Base-by-base conservation (phyloP, 2,113 vertebrate genomes). In the Ageneiosus marmoratus region DNA sequence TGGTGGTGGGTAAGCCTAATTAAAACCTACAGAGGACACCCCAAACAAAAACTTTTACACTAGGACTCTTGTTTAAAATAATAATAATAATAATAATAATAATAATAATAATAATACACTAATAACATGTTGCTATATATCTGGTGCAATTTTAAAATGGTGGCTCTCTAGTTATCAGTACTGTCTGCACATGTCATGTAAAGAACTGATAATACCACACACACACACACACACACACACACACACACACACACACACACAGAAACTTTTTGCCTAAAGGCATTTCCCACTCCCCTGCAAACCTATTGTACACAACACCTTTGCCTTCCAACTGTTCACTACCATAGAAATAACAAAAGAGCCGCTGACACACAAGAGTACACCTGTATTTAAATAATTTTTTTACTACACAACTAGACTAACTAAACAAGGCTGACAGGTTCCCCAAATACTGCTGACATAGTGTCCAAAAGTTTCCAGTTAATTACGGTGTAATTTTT, bases 301-400 rank as follows among this genome's bases (percentile, higher is more conserved):
- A 55, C 32, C 72, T 18, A 27, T 32, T 65, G 80, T 76, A 41
- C 41, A 65, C 41, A 65, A 53, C 46, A 77, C 74, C 74, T 77
- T 78, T 46, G 34, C 62, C 41, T 46, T 79, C 50, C 37, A 78
- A 82, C 44, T 83, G 81, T 65, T 83, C 37, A 78, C 22, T 65
- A 27, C 60, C 50, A 56, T 7, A 27, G 29, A 69, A 83, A 78
- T 56, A 78, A 76, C 73, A 82, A 62, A 82, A 77, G 18, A 29
- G 3, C 29, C 29, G 2, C 20, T 34, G 34, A 41, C 58, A 37
- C 11, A 46, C 44, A 62, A 63, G 41, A 56, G 50, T 50, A 77
- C 60, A 69, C 32, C 50, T 56, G 48, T 46, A 74, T 56, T 56
- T 44, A 81, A 62, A 53, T 32, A n/a, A 53, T 27, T 1, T 69